Evolutionary conservation across 2,113 vertebrate species (phyloP).

Genomic region (Scortum barcoo): DNA sequence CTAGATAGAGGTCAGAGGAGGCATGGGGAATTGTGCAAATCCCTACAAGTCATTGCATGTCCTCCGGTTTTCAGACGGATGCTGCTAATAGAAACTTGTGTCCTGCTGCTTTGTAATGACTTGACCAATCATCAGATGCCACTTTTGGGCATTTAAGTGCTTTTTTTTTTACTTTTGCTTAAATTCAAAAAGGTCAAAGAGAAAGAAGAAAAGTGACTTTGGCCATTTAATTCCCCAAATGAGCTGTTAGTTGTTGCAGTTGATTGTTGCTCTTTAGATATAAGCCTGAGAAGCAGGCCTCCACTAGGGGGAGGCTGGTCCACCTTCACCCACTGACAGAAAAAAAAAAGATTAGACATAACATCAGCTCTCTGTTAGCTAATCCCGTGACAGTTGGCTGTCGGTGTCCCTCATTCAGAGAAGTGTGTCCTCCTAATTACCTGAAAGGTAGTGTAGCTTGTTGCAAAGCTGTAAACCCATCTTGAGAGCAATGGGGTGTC

Average conservation of each 20-base stretch:
- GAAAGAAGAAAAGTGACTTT: background rate
- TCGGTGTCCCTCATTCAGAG: slow-evolving; percentile 22
- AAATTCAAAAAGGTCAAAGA: slow-evolving; percentile 19
- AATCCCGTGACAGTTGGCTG: slow-evolving; percentile 18
- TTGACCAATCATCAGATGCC: slow-evolving; percentile 12
- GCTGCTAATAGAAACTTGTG: slow-evolving; percentile 32
- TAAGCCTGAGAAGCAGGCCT: background rate
- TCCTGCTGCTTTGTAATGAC: slow-evolving; percentile 35
- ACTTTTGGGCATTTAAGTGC: slow-evolving; percentile 23
- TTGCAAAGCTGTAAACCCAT: slow-evolving; percentile 66
- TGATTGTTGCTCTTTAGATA: background rate
- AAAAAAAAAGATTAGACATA: slow-evolving; percentile 2
- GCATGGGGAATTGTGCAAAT: slow-evolving; percentile 63
- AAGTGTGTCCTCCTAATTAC: slow-evolving; percentile 65
- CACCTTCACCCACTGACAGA: background rate
- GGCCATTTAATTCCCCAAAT: slow-evolving; percentile 8
- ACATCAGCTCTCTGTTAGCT: slow-evolving; percentile 29
- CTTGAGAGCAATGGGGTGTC: slow-evolving; percentile 70
- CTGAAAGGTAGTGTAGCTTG: slow-evolving; percentile 48
- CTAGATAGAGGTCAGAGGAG: slow-evolving; percentile 66
- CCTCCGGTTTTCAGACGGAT: slow-evolving; percentile 39
- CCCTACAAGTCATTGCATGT: slow-evolving; percentile 59
- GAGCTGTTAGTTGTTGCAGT: background rate
- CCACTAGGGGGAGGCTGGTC: background rate
- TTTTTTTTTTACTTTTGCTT: slow-evolving; percentile 24